Base-by-base conservation (phyloP, 2,113 vertebrate genomes). In the Athene noctua region DNA sequence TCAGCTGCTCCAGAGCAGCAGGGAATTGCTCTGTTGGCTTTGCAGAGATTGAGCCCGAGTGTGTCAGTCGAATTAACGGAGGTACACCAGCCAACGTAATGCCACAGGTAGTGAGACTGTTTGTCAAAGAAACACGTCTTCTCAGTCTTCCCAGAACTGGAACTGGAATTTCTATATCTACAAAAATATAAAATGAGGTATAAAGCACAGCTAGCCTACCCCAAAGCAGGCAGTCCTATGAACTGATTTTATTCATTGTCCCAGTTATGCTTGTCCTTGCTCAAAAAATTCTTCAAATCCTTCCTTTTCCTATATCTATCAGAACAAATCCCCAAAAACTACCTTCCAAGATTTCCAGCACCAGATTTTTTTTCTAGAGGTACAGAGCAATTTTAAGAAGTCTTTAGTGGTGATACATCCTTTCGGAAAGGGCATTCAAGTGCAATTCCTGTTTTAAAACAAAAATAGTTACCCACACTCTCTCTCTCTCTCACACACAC, bases 301-400 rank as follows among this genome's bases (percentile, higher is more conserved):
- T 36, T 92, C 11, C 20, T 29, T 84, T 97, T 59, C 72, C 22
- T 61, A 5, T 73, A 19, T 18, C 6, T 79, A 21, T 26, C 26
- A 44, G 49, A 90, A 91, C 30, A n/a, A 91, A 86, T 90, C 51
- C n/a, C 85, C 18, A 46, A 88, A 90, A 88, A 51, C 14, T 71
- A 22, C 63, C 63, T 88, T 90, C 68, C 54, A 51, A 6, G 74
- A 85, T 75, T 86, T 81, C 32, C 30, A 86, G 71, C 42, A 67
- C 22, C 75, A 71, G 30, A 36, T 94, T 92, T 90, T 72, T 93
- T 62, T 71, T 80, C 80, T 36, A 62, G 34, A 91, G 61, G 77
- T 77, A 92, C 81, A 73, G 89, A 96, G 57, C n/a, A 73, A 96
- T 90, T 96, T 80, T 80, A 73, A 80, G 94, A 94, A 90, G 32